Conservation (phyloP, 2,797 vertebrate genomes). For the Mormyrops boulengeri region DNA sequence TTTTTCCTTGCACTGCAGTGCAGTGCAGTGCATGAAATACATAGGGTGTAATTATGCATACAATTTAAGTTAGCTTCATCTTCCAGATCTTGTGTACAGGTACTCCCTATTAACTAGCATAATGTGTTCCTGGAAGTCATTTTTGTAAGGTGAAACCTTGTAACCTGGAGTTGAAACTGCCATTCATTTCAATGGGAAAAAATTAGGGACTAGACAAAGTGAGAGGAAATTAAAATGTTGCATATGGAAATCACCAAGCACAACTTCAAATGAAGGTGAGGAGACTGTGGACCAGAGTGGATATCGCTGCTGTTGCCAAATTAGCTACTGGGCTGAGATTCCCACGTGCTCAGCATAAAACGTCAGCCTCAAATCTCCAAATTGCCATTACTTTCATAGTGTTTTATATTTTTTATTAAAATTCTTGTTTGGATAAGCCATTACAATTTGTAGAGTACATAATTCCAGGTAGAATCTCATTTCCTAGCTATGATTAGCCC, state of each 20-base stretch:
- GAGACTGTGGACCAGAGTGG: background rate
- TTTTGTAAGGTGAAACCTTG: constrained; percentile 23
- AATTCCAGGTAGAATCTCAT: background rate
- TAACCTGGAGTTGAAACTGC: background rate
- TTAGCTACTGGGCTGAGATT: background rate
- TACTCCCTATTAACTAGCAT: background rate
- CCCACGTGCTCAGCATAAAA: background rate
- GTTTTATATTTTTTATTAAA: background rate
- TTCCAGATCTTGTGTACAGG: background rate
- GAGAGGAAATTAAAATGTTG: background rate
- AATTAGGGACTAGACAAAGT: background rate
- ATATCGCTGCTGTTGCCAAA: background rate
- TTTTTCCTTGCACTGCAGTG: background rate
- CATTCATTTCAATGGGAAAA: background rate
- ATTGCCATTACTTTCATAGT: background rate
- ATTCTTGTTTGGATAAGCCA: background rate
- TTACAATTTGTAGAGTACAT: background rate
- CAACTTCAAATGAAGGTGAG: background rate
- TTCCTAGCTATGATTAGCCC: background rate
- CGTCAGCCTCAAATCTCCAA: background rate
- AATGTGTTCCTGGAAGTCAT: background rate
- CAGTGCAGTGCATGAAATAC: background rate
- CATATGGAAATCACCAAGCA: background rate
- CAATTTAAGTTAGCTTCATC: background rate
- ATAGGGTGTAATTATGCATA: background rate